Evolutionary conservation across 2,888 invertebrate species (phyloP), one percentile per base, ranked within the genome.

Genomic region (Cantharis lateralis): DNA sequence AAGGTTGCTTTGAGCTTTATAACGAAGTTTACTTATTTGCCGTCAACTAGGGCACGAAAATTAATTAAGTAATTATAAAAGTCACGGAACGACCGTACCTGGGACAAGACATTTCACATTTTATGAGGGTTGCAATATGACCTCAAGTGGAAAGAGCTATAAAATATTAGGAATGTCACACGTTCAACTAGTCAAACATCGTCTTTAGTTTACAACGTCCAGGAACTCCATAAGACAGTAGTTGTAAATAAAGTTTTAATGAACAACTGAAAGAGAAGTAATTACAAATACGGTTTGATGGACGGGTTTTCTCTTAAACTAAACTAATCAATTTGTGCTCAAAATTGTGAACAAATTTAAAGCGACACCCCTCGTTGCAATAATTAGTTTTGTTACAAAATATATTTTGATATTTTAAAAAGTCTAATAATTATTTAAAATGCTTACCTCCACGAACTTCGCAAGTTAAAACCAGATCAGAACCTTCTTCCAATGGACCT

Each of bases 401-500:
- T 20, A 66, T n/a, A 64, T 64, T 64, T 16, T 64, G 16, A 16
- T 18, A 15, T 64, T 64, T 16, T 15, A 16, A n/a, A 66, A 66
- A 13, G n/a, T 20, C 3, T 16, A 11, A 66, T 66, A 24, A 16
- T 18, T 11, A 18, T 63, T 16, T 20, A 66, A 66, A 66, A 66
- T 66, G 87, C 93, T 93, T 91, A 96, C 96, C 96, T 83, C 96
- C 96, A 84, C 95, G 91, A 77, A 96, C 96, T 91, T 96, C 95
- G 86, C 96, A 96, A 79, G 95, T 94, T 79, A 97, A 89, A 48
- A 94, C 92, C 82, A 96, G 90, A 82, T 95, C 94, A 79, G 95
- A 91, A 32, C 94, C 94, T 89, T 96, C 96, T 85, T 94, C 93
- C 84, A 95, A 91, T 68, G 96, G 96, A 13, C 96, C 96, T 69